Evolutionary conservation across 2,888 invertebrate species (phyloP).

Genomic region (Drosophila melanosoma): DNA sequence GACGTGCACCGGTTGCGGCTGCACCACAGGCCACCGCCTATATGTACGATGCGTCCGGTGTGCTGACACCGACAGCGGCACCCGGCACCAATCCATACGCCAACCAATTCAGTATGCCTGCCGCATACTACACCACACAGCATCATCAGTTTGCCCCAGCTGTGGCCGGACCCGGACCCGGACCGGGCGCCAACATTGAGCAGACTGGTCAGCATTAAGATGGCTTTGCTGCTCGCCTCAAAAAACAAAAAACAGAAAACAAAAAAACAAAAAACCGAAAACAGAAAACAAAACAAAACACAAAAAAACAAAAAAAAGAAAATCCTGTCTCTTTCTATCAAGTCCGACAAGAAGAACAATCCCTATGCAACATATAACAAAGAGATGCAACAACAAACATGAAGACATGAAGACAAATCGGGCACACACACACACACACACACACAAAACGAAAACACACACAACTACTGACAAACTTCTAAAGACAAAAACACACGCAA

Average conservation of each 20-base stretch:
- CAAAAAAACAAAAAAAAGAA: slow-evolving; percentile 6
- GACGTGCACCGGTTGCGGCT: slow-evolving; percentile 59
- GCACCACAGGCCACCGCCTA: slow-evolving; percentile 75
- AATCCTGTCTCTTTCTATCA: slow-evolving; percentile 20
- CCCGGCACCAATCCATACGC: slow-evolving; percentile 84
- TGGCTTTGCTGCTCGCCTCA: not conserved
- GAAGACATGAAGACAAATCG: slow-evolving; percentile 17
- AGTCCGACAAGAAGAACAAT: slow-evolving; percentile 20
- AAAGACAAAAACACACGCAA: slow-evolving; percentile 11
- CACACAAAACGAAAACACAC: slow-evolving; percentile 12
- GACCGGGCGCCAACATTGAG: slow-evolving; percentile 66
- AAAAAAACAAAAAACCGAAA: not conserved
- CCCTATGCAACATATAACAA: not conserved
- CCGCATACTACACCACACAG: slow-evolving; percentile 80
- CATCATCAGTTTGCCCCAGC: slow-evolving; percentile 77
- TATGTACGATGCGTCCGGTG: slow-evolving; percentile 84
- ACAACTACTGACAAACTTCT: slow-evolving; percentile 3
- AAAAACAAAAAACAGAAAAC: not conserved
- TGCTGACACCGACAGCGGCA: slow-evolving; percentile 81
- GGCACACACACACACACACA: slow-evolving; percentile 12
- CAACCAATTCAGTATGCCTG: slow-evolving; percentile 82
- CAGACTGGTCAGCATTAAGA: slow-evolving; percentile 69
- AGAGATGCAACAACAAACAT: slow-evolving; percentile 14
- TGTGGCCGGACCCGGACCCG: slow-evolving; percentile 68
- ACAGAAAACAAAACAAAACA: not conserved